Percentiles rank a stretch among this genome's conserved stretches.
phyloP scores from a whole-genome alignment of 2,113 vertebrate species.

The Trogon melanurus region DNA sequence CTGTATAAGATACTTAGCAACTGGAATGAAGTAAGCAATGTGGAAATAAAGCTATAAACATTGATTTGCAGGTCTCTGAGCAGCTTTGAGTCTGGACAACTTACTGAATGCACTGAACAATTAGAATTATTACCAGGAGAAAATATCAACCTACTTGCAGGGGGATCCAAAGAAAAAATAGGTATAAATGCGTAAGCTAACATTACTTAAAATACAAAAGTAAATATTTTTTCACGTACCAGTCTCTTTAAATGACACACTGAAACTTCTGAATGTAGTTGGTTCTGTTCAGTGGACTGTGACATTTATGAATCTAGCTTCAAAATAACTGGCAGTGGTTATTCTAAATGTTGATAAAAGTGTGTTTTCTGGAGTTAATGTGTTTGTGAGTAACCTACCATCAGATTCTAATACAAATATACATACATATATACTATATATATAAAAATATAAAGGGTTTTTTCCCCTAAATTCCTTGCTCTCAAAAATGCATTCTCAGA shows the following conservation, averaged over 20 bases:
- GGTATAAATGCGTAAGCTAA: conserved; percentile 75
- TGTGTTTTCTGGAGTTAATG: neutral
- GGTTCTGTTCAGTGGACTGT: neutral
- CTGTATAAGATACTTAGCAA: neutral
- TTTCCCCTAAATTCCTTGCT: neutral
- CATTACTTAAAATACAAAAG: neutral
- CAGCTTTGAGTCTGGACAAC: conserved; percentile 91
- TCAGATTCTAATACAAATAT: neutral
- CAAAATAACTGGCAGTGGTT: neutral
- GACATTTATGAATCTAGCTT: neutral
- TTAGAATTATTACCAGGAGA: conserved; percentile 94
- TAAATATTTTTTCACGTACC: neutral
- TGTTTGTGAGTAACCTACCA: neutral
- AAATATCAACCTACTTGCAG: conserved; percentile 88
- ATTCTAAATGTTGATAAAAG: neutral
- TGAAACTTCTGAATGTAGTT: neutral
- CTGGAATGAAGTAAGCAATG: neutral
- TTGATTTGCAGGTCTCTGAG: conserved; percentile 86
- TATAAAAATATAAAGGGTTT: rapidly evolving
- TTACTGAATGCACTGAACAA: conserved; percentile 88
- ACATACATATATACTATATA: rapidly evolving
- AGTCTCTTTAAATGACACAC: neutral
- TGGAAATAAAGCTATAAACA: conserved; percentile 21
- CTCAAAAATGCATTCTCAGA: neutral
- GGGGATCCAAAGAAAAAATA: conserved; percentile 91